These are phyloP conservation scores for Macropis europaea DNA, from an alignment of 2,888 invertebrate genomes.

Conservation along the genomic window DNA sequence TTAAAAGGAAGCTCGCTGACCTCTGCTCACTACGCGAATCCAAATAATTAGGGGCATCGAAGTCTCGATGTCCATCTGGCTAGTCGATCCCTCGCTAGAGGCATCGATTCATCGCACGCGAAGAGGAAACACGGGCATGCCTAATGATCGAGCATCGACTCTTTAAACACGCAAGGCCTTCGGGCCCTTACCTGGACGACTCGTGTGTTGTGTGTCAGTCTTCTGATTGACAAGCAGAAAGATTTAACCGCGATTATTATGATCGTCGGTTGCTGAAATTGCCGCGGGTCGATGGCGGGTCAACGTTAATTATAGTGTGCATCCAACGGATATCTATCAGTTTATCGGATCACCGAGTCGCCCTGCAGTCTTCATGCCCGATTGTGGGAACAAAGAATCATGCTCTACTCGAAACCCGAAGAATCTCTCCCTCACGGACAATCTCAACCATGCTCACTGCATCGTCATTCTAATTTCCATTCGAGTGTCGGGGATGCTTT, in stretches of 20 bases:
- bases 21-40: constrained; percentile 40
- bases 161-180: constrained; percentile 65
- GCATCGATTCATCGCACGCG: constrained; percentile 44
- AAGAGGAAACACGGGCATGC: constrained; percentile 45
- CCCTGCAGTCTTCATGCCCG: constrained; percentile 42
- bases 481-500: no score
- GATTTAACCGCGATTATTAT: constrained; percentile 74
- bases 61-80: constrained; percentile 49
- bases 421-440: no score
- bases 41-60: constrained; percentile 48
- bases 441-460: no score
- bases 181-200: constrained; percentile 38
- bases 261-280: constrained; percentile 76
- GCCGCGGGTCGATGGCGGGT: constrained; percentile 75
- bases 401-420: background rate
- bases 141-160: constrained; percentile 65
- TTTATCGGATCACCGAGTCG: constrained; percentile 76
- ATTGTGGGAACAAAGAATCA: constrained; percentile 56
- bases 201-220: constrained; percentile 67
- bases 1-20: constrained; percentile 41
- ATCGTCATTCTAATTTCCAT: no score
- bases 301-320: constrained; percentile 78
- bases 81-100: constrained; percentile 38
- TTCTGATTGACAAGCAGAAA: constrained; percentile 66
- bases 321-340: constrained; percentile 75